Conservation (phyloP, 2,797 vertebrate genomes). For the Leuciscus waleckii region DNA sequence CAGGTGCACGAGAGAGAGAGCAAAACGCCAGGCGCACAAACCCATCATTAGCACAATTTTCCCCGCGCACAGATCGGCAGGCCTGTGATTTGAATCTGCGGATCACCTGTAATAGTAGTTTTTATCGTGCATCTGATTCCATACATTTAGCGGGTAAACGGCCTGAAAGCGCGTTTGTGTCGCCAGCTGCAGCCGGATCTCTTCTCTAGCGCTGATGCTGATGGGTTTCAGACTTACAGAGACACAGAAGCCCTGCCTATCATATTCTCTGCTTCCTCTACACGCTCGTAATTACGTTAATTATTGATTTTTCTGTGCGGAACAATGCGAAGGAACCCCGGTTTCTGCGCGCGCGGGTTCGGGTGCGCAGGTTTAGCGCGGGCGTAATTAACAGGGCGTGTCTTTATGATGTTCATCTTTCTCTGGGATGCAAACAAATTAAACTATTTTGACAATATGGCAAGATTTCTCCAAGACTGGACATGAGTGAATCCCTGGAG, state of each 20-base stretch:
- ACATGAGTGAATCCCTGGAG: neutral
- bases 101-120: conserved; percentile 99
- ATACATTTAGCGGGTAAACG: conserved; percentile 98
- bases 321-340: conserved; percentile 77
- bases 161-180: conserved; percentile 90
- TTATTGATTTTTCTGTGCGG: conserved; percentile 84
- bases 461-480: conserved; percentile 34
- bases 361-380: conserved; percentile 64
- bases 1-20: conserved; percentile 93
- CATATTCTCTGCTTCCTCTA: conserved; percentile 92
- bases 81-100: conserved; percentile 99
- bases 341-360: conserved; percentile 64
- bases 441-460: conserved; percentile 50
- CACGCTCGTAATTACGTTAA: conserved; percentile 96
- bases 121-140: conserved; percentile 99
- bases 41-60: conserved; percentile 99
- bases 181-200: conserved; percentile 91
- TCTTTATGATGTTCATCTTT: conserved; percentile 66
- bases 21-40: conserved; percentile 87
- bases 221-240: neutral
- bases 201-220: conserved; percentile 78
- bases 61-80: conserved; percentile 86
- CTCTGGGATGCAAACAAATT: conserved; percentile 34
- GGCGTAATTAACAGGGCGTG: conserved; percentile 73
- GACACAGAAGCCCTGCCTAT: conserved; percentile 72